Conservation (phyloP, 2,113 vertebrate genomes). For the Miniopterus natalensis region DNA sequence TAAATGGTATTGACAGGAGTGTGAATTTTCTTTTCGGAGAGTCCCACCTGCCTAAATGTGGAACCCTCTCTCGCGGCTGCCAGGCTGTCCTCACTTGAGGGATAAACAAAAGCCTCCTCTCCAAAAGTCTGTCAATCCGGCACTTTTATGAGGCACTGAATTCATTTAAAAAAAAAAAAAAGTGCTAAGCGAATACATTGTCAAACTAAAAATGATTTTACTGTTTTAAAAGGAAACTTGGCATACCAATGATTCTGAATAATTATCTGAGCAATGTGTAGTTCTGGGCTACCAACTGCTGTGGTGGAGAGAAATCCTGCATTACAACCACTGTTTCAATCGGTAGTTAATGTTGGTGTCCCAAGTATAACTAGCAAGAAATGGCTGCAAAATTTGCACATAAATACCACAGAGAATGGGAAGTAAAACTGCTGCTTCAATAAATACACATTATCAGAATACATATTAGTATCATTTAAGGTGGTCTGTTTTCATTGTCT, state of each 20-base stretch:
- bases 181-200: conserved; percentile 79
- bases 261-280: conserved; percentile 69
- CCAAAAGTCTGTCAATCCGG: conserved; percentile 80
- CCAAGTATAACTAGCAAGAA: background rate
- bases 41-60: conserved; percentile 77
- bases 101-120: conserved; percentile 72
- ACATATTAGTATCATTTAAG: background rate
- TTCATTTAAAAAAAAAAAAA: conserved; percentile 53
- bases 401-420: background rate
- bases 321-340: conserved; percentile 15
- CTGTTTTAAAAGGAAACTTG: conserved; percentile 75
- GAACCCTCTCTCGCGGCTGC: conserved; percentile 69
- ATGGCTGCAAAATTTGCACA: background rate
- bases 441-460: background rate
- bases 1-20: conserved; percentile 79
- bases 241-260: conserved; percentile 74
- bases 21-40: conserved; percentile 79
- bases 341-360: background rate
- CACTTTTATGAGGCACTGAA: conserved; percentile 68
- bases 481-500: background rate
- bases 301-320: background rate
- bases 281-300: conserved; percentile 41
- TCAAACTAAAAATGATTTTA: conserved; percentile 81
- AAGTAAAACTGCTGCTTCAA: background rate
- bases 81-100: conserved; percentile 64